Conservation (phyloP, 2,888 invertebrate genomes). For the Nephrotoma flavescens region DNA sequence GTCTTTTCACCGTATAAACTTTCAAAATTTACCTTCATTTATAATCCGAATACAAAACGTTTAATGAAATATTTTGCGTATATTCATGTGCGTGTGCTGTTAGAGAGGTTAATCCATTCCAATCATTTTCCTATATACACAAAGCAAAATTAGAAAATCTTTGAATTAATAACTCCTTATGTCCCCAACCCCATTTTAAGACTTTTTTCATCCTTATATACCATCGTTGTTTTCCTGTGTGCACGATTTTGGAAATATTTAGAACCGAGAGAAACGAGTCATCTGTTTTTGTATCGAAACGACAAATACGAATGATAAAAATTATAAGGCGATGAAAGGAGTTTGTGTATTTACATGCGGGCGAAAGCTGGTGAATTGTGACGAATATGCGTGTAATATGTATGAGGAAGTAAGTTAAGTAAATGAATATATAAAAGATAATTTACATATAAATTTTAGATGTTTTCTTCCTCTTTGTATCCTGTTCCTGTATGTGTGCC, state of each 20-base stretch:
- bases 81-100: neutral
- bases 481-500: neutral
- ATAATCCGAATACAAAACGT: neutral
- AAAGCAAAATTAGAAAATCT: neutral
- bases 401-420: neutral
- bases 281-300: neutral
- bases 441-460: neutral
- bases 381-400: neutral
- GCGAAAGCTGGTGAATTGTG: neutral
- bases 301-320: neutral
- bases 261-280: neutral
- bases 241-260: neutral
- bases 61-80: neutral
- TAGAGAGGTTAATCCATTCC: neutral
- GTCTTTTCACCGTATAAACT: neutral
- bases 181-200: neutral
- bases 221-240: neutral
- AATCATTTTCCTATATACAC: neutral
- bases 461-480: neutral
- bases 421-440: neutral
- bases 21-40: neutral
- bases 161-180: neutral
- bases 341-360: neutral
- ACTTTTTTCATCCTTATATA: neutral
- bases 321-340: neutral